Evolutionary conservation across 2,797 vertebrate genomes (phyloP).

Genomic region (Lycodopsis pacificus): DNA sequence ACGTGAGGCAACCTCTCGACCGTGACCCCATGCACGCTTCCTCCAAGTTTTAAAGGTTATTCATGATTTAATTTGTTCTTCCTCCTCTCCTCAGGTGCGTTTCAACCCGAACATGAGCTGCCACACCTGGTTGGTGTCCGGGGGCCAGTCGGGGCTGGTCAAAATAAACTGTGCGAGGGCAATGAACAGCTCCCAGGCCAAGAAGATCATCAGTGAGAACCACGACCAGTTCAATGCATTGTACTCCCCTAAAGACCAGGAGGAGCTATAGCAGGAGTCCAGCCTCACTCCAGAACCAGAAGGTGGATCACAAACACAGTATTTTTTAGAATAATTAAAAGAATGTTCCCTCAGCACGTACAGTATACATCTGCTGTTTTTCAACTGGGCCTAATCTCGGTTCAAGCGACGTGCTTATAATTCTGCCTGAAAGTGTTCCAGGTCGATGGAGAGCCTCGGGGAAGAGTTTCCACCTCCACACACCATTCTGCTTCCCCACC

Average conservation of each 20-base stretch:
- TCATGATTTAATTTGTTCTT: too few relatives aligned
- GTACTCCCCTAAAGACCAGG: conserved; percentile 53
- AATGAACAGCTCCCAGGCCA: conserved; percentile 77
- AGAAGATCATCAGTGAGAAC: conserved; percentile 78
- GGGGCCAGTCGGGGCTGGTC: conserved; percentile 91
- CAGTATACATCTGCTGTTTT: neutral
- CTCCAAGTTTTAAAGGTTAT: too few relatives aligned
- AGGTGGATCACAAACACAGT: conserved; percentile 9
- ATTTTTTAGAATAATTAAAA: neutral
- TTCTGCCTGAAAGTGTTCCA: neutral
- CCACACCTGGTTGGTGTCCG: conserved; percentile 89
- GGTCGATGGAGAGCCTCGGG: neutral
- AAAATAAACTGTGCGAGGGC: conserved; percentile 87
- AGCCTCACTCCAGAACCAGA: neutral
- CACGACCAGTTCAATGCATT: conserved; percentile 80
- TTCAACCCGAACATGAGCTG: conserved; percentile 93
- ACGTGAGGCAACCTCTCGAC: too few relatives aligned
- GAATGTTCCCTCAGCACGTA: neutral
- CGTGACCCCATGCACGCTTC: too few relatives aligned
- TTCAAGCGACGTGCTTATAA: neutral
- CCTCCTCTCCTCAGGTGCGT: conserved; percentile 85
- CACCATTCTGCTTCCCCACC: neutral
- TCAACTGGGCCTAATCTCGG: neutral
- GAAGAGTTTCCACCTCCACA: neutral
- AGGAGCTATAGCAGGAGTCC: conserved; percentile 46